Percentiles rank a stretch among this genome's conserved stretches.
Evolutionary conservation across 2,888 invertebrate genomes (phyloP).

Genomic region (Coelogynopora nodosa): DNA sequence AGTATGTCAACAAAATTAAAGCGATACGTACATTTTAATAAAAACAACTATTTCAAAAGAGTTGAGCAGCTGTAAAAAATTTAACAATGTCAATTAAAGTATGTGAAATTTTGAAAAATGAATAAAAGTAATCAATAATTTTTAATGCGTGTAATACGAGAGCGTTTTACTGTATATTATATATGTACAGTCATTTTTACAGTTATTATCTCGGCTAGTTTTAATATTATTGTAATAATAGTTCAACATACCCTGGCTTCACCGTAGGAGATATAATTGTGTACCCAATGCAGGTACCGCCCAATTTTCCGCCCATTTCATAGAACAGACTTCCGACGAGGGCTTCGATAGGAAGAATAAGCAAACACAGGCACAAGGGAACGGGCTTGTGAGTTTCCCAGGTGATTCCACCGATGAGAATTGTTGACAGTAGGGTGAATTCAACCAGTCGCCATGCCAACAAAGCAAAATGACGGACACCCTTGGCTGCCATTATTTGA

Average conservation of each 20-base stretch:
- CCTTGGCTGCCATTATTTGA: slow-evolving; percentile 58
- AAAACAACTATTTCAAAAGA: too few relatives aligned
- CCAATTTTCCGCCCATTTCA: slow-evolving; percentile 57
- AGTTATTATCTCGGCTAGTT: too few relatives aligned
- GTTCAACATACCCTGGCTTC: slow-evolving; percentile 52
- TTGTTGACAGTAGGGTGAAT: slow-evolving; percentile 53
- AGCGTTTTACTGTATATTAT: too few relatives aligned
- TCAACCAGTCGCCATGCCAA: slow-evolving; percentile 55
- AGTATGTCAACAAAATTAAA: too few relatives aligned
- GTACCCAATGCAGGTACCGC: slow-evolving; percentile 61
- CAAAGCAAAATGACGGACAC: slow-evolving; percentile 59
- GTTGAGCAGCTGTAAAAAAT: too few relatives aligned
- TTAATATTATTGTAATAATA: too few relatives aligned
- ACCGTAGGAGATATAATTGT: slow-evolving; percentile 59
- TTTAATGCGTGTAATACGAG: too few relatives aligned
- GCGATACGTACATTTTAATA: too few relatives aligned
- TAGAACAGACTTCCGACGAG: slow-evolving; percentile 55
- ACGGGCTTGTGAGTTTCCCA: slow-evolving; percentile 57
- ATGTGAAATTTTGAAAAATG: too few relatives aligned
- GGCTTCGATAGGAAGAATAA: slow-evolving; percentile 56
- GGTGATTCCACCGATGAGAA: slow-evolving; percentile 53
- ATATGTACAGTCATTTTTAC: too few relatives aligned
- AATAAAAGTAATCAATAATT: too few relatives aligned
- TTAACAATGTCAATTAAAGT: too few relatives aligned
- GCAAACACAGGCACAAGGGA: slow-evolving; percentile 53